Conservation (phyloP, 1,140 invertebrate genomes). For the Gerris buenoi region DNA sequence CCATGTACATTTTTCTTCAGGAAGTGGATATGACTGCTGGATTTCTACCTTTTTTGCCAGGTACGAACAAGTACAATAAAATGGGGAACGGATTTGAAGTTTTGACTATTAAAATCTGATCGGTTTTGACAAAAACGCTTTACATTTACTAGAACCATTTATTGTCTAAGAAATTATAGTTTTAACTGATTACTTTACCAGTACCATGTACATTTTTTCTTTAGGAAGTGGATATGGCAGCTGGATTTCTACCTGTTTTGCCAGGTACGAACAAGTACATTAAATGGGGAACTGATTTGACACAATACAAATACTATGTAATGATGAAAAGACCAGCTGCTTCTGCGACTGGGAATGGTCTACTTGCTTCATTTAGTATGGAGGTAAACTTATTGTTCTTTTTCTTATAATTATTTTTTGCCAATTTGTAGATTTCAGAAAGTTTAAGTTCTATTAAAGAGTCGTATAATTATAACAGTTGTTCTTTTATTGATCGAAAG, state of each 20-base stretch:
- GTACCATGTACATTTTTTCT: too few relatives aligned
- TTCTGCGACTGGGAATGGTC: constrained; percentile 64
- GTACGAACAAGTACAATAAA: constrained; percentile 37
- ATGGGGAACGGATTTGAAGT: constrained; percentile 50
- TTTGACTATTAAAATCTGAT: too few relatives aligned
- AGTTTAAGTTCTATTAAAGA: too few relatives aligned
- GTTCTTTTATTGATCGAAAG: too few relatives aligned
- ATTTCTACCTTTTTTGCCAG: constrained; percentile 52
- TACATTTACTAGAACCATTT: too few relatives aligned
- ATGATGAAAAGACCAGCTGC: constrained; percentile 60
- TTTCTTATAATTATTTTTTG: too few relatives aligned
- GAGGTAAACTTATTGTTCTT: neutral
- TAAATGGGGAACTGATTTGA: constrained; percentile 47
- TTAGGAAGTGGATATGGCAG: constrained; percentile 57
- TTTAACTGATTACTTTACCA: too few relatives aligned
- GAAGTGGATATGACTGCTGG: constrained; percentile 57
- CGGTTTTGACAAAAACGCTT: too few relatives aligned
- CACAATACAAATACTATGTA: constrained; percentile 57
- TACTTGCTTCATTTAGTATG: constrained; percentile 58
- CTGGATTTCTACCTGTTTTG: constrained; percentile 56
- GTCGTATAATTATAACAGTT: too few relatives aligned
- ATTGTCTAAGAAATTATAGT: too few relatives aligned
- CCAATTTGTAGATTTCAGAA: too few relatives aligned
- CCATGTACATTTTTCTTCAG: too few relatives aligned
- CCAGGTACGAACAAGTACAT: constrained; percentile 37